Conservation (phyloP, 2,888 invertebrate genomes). For the Venusia cambrica region DNA sequence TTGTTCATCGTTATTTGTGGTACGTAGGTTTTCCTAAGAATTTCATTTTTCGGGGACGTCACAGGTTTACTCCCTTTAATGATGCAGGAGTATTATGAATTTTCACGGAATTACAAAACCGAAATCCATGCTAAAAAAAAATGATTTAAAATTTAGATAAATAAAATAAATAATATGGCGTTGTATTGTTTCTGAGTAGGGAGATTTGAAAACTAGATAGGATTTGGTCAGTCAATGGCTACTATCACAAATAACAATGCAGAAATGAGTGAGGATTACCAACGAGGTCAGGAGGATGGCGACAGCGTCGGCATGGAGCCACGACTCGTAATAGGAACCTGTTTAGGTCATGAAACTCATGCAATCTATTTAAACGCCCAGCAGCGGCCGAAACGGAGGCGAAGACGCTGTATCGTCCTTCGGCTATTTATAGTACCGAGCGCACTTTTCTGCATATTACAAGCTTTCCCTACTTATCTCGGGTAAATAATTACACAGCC, state of each 20-base stretch:
- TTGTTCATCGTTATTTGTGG: too few species aligned
- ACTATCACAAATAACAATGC: constrained; percentile 18
- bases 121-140: too few species aligned
- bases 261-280: constrained; percentile 50
- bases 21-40: too few species aligned
- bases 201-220: too few species aligned
- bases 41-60: too few species aligned
- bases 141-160: too few species aligned
- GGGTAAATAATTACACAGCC: constrained; percentile 20
- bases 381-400: constrained; percentile 50
- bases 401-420: constrained; percentile 43
- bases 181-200: too few species aligned
- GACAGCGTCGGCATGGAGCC: constrained; percentile 57
- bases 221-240: too few species aligned
- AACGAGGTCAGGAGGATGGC: constrained; percentile 57
- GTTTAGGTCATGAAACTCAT: constrained; percentile 74
- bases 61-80: too few species aligned
- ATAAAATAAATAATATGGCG: too few species aligned
- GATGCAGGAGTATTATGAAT: too few species aligned
- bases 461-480: constrained; percentile 19
- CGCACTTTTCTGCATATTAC: constrained; percentile 29
- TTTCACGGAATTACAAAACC: constrained; percentile 3
- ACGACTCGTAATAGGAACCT: constrained; percentile 64
- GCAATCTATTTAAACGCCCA: constrained; percentile 68
- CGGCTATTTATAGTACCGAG: constrained; percentile 51